These are phyloP conservation scores for Sialia sialis DNA, from an alignment of 2,113 vertebrate species.

Conservation along the genomic window DNA sequence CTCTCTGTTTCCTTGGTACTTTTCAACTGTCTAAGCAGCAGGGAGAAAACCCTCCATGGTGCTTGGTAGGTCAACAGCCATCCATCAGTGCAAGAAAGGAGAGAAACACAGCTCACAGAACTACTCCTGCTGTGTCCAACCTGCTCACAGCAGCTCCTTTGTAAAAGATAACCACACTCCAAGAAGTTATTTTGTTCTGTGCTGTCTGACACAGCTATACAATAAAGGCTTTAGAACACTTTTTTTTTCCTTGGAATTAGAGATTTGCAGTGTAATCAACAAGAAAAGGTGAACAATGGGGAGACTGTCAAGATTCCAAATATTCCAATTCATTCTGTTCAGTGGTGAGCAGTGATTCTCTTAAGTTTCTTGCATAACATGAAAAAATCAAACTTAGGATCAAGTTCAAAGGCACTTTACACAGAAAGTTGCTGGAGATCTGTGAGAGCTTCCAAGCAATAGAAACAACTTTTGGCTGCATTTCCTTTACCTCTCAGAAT, in stretches of 20 bases:
- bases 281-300: neutral
- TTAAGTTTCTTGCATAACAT: neutral
- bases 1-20: neutral
- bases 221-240: neutral
- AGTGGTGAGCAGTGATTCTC: fast-evolving
- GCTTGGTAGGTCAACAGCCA: neutral
- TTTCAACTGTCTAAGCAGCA: neutral
- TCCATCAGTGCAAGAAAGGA: neutral
- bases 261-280: neutral
- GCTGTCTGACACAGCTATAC: neutral
- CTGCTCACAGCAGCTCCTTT: neutral
- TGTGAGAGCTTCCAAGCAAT: neutral
- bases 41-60: neutral
- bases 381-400: neutral
- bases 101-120: neutral
- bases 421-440: neutral
- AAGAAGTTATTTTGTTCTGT: neutral
- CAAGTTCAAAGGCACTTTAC: neutral
- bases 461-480: neutral
- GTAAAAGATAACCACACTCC: neutral
- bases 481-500: slow-evolving; percentile 89
- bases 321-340: neutral
- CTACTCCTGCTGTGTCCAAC: too few species aligned
- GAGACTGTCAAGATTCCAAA: neutral
- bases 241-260: neutral